These are phyloP conservation scores for Matsumurasca onukii DNA, from an alignment of 1,140 invertebrate species.

Conservation along the genomic window DNA sequence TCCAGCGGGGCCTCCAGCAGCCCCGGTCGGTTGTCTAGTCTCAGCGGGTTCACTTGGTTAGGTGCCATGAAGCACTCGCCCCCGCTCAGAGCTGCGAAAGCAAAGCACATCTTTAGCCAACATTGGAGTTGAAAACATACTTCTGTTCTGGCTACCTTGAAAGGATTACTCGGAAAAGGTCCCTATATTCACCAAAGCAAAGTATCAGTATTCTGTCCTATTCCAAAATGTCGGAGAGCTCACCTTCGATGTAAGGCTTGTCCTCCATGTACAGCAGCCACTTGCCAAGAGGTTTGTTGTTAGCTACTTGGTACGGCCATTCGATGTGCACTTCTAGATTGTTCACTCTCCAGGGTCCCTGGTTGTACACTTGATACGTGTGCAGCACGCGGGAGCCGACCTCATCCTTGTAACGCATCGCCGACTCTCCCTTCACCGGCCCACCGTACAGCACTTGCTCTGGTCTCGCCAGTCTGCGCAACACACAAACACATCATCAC, in stretches of 20 bases:
- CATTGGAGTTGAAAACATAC: no score
- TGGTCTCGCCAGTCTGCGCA: slow-evolving; percentile 61
- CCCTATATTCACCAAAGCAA: no score
- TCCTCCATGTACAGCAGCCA: slow-evolving; percentile 90
- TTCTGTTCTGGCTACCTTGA: no score
- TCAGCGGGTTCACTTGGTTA: slow-evolving; percentile 67
- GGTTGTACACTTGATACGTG: slow-evolving; percentile 83
- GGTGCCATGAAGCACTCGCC: slow-evolving; percentile 62
- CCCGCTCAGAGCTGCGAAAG: slow-evolving; percentile 50
- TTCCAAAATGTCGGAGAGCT: no score
- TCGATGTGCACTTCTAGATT: slow-evolving; percentile 76
- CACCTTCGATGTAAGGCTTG: slow-evolving; percentile 69
- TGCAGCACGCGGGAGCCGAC: slow-evolving; percentile 83
- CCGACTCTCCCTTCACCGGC: slow-evolving; percentile 75
- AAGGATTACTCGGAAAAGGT: no score
- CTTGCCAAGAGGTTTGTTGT: slow-evolving; percentile 74
- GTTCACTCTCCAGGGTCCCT: slow-evolving; percentile 81
- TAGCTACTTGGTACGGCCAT: slow-evolving; percentile 89
- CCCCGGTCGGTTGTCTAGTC: slow-evolving; percentile 57
- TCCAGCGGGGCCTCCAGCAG: slow-evolving; percentile 48
- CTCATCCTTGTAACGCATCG: slow-evolving; percentile 79
- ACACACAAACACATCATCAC: slow-evolving; percentile 18
- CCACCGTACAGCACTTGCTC: slow-evolving; percentile 88
- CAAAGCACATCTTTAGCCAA: no score
- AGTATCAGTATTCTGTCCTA: no score